phyloP scores from a whole-genome alignment of 2,888 invertebrate genomes.

The Didymodactylos carnosus region DNA sequence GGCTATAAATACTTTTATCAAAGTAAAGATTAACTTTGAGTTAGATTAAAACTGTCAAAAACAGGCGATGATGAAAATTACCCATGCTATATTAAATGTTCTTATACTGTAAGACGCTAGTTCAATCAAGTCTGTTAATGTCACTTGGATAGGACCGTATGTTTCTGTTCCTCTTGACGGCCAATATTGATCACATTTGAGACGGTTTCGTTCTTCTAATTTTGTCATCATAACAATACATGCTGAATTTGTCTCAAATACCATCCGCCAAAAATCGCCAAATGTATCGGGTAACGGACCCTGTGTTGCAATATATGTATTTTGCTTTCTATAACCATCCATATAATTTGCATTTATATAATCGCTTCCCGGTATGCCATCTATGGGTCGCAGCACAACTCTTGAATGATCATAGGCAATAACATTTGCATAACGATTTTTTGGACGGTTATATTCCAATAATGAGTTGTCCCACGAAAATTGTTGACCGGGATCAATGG shows the following conservation, averaged over 20 bases:
- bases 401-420: slow-evolving; percentile 95
- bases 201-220: slow-evolving; percentile 79
- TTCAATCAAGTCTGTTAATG: slow-evolving; percentile 81
- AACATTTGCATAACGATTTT: slow-evolving; percentile 96
- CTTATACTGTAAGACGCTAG: slow-evolving; percentile 91
- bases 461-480: slow-evolving; percentile 99
- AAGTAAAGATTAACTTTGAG: background rate
- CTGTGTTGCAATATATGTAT: slow-evolving; percentile 92
- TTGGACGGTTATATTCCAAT: slow-evolving; percentile 87
- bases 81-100: slow-evolving; percentile 56
- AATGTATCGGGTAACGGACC: slow-evolving; percentile 93
- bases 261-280: slow-evolving; percentile 96
- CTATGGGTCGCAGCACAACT: slow-evolving; percentile 49
- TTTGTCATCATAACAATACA: slow-evolving; percentile 99
- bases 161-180: slow-evolving; percentile 77
- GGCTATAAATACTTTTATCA: too few species aligned
- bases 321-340: slow-evolving; percentile 91
- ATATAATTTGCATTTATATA: slow-evolving; percentile 98
- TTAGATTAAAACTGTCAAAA: background rate
- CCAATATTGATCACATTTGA: slow-evolving; percentile 70
- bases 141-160: slow-evolving; percentile 73
- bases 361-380: slow-evolving; percentile 47
- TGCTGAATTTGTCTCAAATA: slow-evolving; percentile 82
- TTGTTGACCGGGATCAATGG: slow-evolving; percentile 95
- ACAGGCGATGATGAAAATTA: background rate